phyloP scores from a whole-genome alignment of 1,140 invertebrate species.

The Drosophila bocqueti region DNA sequence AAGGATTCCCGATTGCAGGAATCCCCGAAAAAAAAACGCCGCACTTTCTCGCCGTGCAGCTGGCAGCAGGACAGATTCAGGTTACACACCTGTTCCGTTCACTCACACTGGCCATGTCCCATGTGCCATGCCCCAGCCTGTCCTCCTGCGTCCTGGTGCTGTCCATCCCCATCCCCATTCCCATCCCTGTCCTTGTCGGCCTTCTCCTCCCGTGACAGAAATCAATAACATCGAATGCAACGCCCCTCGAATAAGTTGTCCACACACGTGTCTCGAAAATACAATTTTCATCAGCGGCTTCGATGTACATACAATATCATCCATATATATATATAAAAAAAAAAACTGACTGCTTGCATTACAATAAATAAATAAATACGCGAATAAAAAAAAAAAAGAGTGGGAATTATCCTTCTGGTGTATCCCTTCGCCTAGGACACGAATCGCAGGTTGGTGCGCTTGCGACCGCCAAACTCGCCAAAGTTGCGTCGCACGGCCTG shows the following conservation, averaged over 20 bases:
- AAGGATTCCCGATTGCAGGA: neutral
- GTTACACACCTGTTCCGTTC: constrained; percentile 66
- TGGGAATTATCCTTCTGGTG: neutral
- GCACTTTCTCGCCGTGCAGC: constrained; percentile 8
- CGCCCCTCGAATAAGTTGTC: constrained; percentile 19
- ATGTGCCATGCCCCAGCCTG: neutral
- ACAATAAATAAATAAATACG: constrained; percentile 72
- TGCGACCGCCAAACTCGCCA: constrained; percentile 66
- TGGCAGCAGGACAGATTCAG: constrained; percentile 47
- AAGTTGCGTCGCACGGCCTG: constrained; percentile 50
- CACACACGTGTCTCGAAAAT: constrained; percentile 7
- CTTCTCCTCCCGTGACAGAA: neutral
- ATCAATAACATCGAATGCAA: constrained; percentile 18
- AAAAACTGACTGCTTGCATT: constrained; percentile 24
- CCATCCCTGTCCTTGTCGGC: neutral
- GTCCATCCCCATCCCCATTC: too few relatives aligned
- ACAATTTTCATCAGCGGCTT: constrained; percentile 18
- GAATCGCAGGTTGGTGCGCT: constrained; percentile 68
- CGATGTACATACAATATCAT: constrained; percentile 4
- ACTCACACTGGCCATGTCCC: constrained; percentile 20
- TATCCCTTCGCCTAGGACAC: constrained; percentile 46
- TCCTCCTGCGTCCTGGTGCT: constrained; percentile 28
- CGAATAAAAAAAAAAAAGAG: constrained; percentile 36
- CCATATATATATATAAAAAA: constrained; percentile 20
- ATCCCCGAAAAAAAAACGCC: too few relatives aligned